Base-by-base conservation (phyloP, 2,113 vertebrate genomes). In the Sylvietta virens region DNA sequence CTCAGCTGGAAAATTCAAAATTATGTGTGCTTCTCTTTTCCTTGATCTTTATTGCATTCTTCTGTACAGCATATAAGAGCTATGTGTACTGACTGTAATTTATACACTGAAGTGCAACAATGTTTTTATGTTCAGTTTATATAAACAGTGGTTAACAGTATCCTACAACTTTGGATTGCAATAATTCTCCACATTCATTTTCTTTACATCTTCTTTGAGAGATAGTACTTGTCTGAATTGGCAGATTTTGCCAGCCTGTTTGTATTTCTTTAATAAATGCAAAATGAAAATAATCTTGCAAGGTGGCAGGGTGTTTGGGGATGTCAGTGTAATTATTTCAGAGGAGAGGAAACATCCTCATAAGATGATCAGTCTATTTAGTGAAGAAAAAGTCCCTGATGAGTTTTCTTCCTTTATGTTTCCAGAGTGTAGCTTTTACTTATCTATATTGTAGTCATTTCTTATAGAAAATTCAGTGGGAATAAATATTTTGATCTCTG, bases 1-100 rank as follows among this genome's bases (percentile, higher is more conserved):
- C 54, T 91, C 57, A 27, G 16, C 56, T 40, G 42, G 54, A 81
- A 95, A 93, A 86, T 70, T 92, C 65, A 73, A 40, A 83, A 88
- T 47, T 11, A 33, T 13, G 11, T 61, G 33, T 79, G 16, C 30
- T 70, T 86, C 60, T 73, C 30, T 73, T 77, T 69, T 61, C 11
- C 23, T 92, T n/a, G 9, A 65, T 61, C 33, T 84, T 73, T 73
- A 31, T 65, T 84, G 26, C 26, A 6, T 90, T 89, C 62, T 54
- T 54, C 67, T 54, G 22, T 74, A 58, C 4, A 86, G 22, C 56
- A 33, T 35, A 26, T 60, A 82, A 94, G 21, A 93, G 4, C n/a
- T 88, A 17, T 66, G 35, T 39, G 57, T 27, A 53, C 20, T 65
- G 44, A 54, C 6, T 91, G 9, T 30, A 47, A 86, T 92, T 94